Evolutionary conservation across 2,113 vertebrate genomes (phyloP), one percentile per base, ranked within the genome.

Genomic region (Ariopsis seemanni): DNA sequence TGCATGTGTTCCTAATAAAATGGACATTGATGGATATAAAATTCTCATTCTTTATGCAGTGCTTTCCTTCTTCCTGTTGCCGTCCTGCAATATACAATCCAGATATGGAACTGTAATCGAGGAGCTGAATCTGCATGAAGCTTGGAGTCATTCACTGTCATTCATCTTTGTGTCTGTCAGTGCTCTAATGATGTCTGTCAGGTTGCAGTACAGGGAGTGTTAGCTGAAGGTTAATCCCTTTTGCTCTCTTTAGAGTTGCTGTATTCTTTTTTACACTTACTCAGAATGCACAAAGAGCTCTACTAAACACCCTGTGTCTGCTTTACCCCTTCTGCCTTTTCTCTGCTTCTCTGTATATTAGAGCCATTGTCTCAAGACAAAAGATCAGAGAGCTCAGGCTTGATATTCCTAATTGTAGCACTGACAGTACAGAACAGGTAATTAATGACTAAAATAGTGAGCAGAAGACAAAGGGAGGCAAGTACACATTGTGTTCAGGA

Each of bases 141-240:
- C 65, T 89, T 75, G 55, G 78, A 8, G 27, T 89, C 90, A 81
- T 86, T 91, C 87, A 65, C 67, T 89, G 86, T 86, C 83, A 90
- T 83, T 34, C 83, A 83, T 90, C 88, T 87, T 55, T 57, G 65
- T 83, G 72, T 85, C 63, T 42, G 75, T 92, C 84, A 84, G 77
- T 62, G 86, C 75, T 34, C 77, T 92, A 93, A 93, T 93, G 91
- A 91, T 91, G 89, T 91, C 91, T 91, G 91, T 92, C 90, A 88
- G 89, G 74, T 84, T 81, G 74, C 77, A 67, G 81, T 78, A 62
- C 90, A 88, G 88, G 90, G 88, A 89, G 84, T 84, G 89, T 84
- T 88, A 88, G 91, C 90, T 93, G 92, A 93, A 93, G 93, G 92
- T 94, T 94, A 94, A 94, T 94, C 91, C 91, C 85, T 91, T 86